Evolutionary conservation across 1,140 invertebrate genomes (phyloP), one percentile per base, ranked within the genome.

Genomic region (Lepidurus couesii): DNA sequence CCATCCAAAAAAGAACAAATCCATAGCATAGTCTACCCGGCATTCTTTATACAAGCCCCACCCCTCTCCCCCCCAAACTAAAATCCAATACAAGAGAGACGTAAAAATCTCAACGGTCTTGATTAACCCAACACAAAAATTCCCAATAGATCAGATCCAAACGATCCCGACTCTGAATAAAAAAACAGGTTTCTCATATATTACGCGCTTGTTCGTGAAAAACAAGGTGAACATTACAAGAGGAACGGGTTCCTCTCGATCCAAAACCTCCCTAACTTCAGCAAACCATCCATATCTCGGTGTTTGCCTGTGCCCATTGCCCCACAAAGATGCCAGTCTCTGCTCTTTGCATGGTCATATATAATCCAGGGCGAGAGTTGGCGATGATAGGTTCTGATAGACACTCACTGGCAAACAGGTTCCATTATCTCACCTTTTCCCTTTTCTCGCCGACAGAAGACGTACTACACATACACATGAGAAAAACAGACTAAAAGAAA

Each of bases 21-120:
- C 53, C 53, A 65, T 65, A 65, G 53, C 53, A 65, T 65, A 65
- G 53, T 65, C 53, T 65, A 65, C 53, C 16, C 53, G 53, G 53
- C 53, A 65, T 65, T 65, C 53, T 65, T 21, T 65, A 21, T 21
- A 21, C 4, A 13, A 65, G 7, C 53, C 21, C 53, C 53, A 13
- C 53, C 53, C 53, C 47, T 13, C 53, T 65, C 21, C 21, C 53
- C 7, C 53, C n/a, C 1, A 13, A 13, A 65, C 53, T 16, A 65
- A 16, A 21, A 16, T 65, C 7, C 10, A 47, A 65, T 34, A 65
- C 16, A 65, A 65, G 13, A 65, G 21, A 65, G 53, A 34, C 34
- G 34, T 34, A 34, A 65, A 65, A 65, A n/a, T 65, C 21, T 21
- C 53, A 13, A 21, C 53, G 16, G 53, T 65, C 53, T 65, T 65